Base-by-base conservation (phyloP, 2,113 vertebrate genomes). In the Dipodomys stephensi region DNA sequence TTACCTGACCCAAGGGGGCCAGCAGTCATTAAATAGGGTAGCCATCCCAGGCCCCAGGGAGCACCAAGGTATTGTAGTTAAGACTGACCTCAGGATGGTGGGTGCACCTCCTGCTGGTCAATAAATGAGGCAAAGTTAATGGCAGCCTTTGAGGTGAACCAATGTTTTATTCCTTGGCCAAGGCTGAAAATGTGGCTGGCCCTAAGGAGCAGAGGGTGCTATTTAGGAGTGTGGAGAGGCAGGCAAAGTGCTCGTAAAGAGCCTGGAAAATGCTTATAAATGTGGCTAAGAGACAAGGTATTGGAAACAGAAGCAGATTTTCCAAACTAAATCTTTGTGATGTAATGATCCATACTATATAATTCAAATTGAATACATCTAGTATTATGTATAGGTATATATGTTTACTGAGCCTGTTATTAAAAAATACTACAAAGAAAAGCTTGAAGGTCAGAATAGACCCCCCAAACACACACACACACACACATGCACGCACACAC, bases 61-160 rank as follows among this genome's bases (percentile, higher is more conserved):
- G 22, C 53, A 30, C 62, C 49, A 20, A 22, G 79, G 53, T 78
- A 27, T 80, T 89, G 84, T 25, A 79, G 91, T 82, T 79, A 91
- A 67, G 20, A 12, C 67, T 95, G 94, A 94, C 81, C 95, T 90
- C 64, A 19, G 76, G 87, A 49, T 67, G 32, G 76, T 96, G 82
- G 93, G 81, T 92, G 71, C 88, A 90, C 87, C 95, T 96, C 93
- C 93, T 95, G 93, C 93, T 93, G 96, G 87, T 92, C 94, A 94
- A 92, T 96, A 97, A 96, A 96, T 88, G 85, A 94, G 93, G 94
- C 71, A 92, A 94, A 96, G 94, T 95, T 96, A 97, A 95, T 35
- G 93, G 81, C 39, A 94, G 62, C 10, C 93, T 91, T 96, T 96
- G 95, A 97, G 94, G 89, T 83, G 72, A 95, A 87, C 67, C 64